phyloP scores from a whole-genome alignment of 2,888 invertebrate species.

The Hoplodrina blanda region DNA sequence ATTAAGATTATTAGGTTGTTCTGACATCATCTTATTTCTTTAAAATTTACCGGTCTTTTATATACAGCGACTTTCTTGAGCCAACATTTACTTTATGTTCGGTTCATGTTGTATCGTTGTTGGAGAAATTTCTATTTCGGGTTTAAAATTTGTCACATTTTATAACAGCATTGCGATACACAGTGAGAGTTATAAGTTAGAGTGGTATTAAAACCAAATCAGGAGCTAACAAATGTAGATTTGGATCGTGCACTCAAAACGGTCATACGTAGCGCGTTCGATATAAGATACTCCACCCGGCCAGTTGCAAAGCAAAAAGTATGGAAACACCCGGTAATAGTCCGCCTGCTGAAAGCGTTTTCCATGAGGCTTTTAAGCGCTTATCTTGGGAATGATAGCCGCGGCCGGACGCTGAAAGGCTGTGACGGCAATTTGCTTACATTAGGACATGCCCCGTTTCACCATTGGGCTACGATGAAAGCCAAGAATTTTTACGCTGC shows the following conservation, averaged over 20 bases:
- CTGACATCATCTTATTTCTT: slow-evolving; percentile 80
- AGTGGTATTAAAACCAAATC: slow-evolving; percentile 61
- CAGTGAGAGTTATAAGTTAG: slow-evolving; percentile 37
- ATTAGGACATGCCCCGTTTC: slow-evolving; percentile 86
- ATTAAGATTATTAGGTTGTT: slow-evolving; percentile 86
- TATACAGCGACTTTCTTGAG: slow-evolving; percentile 55
- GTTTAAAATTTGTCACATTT: slow-evolving; percentile 49
- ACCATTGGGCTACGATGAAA: slow-evolving; percentile 74
- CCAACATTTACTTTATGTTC: slow-evolving; percentile 54
- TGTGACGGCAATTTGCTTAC: slow-evolving; percentile 90
- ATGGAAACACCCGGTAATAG: slow-evolving; percentile 82
- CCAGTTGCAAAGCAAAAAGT: slow-evolving; percentile 82
- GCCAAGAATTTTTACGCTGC: slow-evolving; percentile 72
- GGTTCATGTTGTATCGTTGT: slow-evolving; percentile 38
- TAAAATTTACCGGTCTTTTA: slow-evolving; percentile 76
- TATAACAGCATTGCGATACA: slow-evolving; percentile 29
- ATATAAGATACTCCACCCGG: slow-evolving; percentile 73
- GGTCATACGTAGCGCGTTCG: slow-evolving; percentile 68
- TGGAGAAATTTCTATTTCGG: slow-evolving; percentile 26
- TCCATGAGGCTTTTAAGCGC: slow-evolving; percentile 90
- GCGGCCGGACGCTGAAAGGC: slow-evolving; percentile 88
- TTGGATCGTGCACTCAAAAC: slow-evolving; percentile 70
- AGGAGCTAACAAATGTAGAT: slow-evolving; percentile 66
- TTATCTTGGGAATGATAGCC: slow-evolving; percentile 90
- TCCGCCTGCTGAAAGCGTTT: slow-evolving; percentile 87